Conservation (phyloP, 1,140 invertebrate genomes). For the Ganaspis sp. region DNA sequence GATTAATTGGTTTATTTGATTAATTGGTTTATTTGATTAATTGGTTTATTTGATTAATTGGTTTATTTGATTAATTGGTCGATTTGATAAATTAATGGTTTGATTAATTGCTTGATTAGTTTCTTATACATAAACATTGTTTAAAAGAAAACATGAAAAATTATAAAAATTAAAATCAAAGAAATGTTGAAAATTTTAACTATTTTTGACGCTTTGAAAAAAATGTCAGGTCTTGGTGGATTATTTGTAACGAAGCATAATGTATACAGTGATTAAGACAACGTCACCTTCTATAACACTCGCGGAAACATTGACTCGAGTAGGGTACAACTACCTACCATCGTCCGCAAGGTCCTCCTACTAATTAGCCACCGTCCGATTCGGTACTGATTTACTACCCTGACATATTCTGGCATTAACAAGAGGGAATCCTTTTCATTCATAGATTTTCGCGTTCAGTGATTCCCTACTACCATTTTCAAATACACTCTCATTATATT, state of each 20-base stretch:
- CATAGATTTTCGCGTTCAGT: conserved; percentile 64
- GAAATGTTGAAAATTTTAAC: too few species aligned
- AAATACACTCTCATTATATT: neutral
- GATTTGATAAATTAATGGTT: too few species aligned
- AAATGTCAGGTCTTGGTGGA: conserved; percentile 34
- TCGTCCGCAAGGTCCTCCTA: conserved; percentile 61
- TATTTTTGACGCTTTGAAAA: too few species aligned
- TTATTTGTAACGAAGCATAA: conserved; percentile 41
- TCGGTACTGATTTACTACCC: conserved; percentile 71
- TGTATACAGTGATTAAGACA: conserved; percentile 62
- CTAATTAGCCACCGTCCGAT: conserved; percentile 72
- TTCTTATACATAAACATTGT: too few species aligned
- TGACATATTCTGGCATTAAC: conserved; percentile 64
- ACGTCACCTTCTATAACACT: conserved; percentile 58
- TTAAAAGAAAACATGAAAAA: too few species aligned
- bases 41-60: too few species aligned
- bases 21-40: too few species aligned
- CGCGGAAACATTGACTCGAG: conserved; percentile 67
- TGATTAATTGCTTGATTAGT: too few species aligned
- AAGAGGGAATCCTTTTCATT: conserved; percentile 68
- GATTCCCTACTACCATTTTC: neutral
- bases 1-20: too few species aligned
- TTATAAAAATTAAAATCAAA: too few species aligned
- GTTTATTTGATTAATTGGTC: too few species aligned
- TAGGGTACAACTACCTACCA: conserved; percentile 44